phyloP scores from a whole-genome alignment of 37 sponge, comb jelly and placozoan genomes.

The Cliona cf. orientalis region DNA sequence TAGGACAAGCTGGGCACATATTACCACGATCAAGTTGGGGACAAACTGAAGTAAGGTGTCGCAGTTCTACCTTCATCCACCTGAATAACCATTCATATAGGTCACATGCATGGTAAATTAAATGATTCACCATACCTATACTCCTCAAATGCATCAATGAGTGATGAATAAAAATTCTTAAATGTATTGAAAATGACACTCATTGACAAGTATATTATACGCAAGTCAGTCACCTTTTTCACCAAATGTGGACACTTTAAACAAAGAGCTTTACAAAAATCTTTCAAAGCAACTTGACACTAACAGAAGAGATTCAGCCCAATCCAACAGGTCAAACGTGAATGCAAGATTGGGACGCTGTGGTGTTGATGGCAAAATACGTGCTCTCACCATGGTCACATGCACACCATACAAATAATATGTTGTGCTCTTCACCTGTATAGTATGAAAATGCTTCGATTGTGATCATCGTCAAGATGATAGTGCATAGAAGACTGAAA shows the following conservation, averaged over 20 bases:
- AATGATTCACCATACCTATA: not conserved
- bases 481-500: too few relatives aligned
- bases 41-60: conserved; percentile 6
- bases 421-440: conserved; percentile 13
- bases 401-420: not conserved
- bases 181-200: not conserved
- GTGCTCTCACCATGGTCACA: conserved; percentile 37
- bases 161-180: not conserved
- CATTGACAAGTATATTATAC: not conserved
- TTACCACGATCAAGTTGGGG: not conserved
- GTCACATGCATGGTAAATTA: not conserved
- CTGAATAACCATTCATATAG: too few relatives aligned
- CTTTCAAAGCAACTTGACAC: conserved; percentile 12
- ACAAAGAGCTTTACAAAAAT: conserved; percentile 1
- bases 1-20: conserved; percentile 39
- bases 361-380: conserved; percentile 12
- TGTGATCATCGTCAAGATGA: too few relatives aligned
- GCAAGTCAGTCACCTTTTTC: not conserved
- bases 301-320: conserved; percentile 24
- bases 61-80: conserved; percentile 14
- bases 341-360: not conserved
- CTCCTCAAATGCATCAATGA: conserved; percentile 26
- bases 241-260: conserved; percentile 8
- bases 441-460: not conserved
- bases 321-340: conserved; percentile 9